Evolutionary conservation across 2,113 vertebrate species (phyloP).

Genomic region (Corydoras sp.): DNA sequence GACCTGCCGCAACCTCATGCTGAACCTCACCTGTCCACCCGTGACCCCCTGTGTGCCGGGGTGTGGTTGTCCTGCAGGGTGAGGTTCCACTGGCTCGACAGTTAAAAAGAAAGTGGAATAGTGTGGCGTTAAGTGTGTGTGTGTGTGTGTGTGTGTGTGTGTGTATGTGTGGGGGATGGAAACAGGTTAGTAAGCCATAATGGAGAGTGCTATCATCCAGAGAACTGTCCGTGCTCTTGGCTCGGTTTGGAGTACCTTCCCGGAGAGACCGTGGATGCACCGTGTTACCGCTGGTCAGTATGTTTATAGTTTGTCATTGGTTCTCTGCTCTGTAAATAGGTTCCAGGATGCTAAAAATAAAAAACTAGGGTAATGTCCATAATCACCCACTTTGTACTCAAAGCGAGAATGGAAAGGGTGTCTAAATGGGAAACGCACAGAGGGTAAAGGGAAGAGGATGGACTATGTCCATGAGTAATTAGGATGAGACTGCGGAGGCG

Average conservation of each 20-base stretch:
- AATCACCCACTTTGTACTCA: too few species aligned
- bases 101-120: too few species aligned
- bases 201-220: conserved; percentile 88
- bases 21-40: conserved; percentile 93
- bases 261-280: conserved; percentile 86
- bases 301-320: not conserved
- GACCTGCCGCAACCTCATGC: conserved; percentile 90
- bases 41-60: conserved; percentile 88
- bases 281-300: conserved; percentile 87
- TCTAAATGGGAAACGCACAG: too few species aligned
- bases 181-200: conserved; percentile 86
- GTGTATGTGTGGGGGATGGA: too few species aligned
- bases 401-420: too few species aligned
- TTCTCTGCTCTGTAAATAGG: not conserved
- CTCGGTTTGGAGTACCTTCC: conserved; percentile 91
- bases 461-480: too few species aligned
- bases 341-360: too few species aligned
- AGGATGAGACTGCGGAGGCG: too few species aligned
- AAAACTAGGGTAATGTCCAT: too few species aligned
- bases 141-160: not conserved
- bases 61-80: conserved; percentile 89
- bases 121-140: conserved; percentile 9
- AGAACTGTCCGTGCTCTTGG: conserved; percentile 94
- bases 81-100: conserved; percentile 42
- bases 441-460: too few species aligned